These are phyloP conservation scores for Discoglossus pictus DNA, from an alignment of 2,797 vertebrate species.

Conservation along the genomic window DNA sequence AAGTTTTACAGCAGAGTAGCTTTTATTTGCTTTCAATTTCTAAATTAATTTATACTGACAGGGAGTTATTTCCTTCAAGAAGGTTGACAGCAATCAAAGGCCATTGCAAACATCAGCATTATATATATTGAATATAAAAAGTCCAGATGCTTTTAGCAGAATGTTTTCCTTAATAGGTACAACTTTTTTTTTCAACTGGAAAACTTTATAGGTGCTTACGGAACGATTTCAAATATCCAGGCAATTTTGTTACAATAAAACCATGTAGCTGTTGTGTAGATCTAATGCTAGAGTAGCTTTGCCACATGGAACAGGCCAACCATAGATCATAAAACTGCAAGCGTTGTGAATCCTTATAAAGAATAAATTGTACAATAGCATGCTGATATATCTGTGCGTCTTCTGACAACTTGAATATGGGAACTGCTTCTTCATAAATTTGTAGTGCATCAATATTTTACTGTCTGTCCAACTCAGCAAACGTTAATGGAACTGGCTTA, in stretches of 20 bases:
- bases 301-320: slow-evolving; percentile 2
- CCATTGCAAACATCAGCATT: no score
- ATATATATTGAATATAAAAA: background rate
- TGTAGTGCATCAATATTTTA: slow-evolving; percentile 30
- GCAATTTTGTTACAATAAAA: slow-evolving; percentile 7
- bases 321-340: slow-evolving; percentile 8
- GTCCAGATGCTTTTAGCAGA: background rate
- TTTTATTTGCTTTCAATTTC: no score
- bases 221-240: background rate
- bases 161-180: background rate
- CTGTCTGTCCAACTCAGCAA: slow-evolving; percentile 18
- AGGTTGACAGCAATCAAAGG: no score
- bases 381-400: background rate
- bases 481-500: slow-evolving; percentile 18
- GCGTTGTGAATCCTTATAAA: slow-evolving; percentile 7
- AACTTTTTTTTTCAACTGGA: background rate
- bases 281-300: background rate
- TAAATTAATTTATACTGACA: no score
- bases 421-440: slow-evolving; percentile 6
- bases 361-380: slow-evolving; percentile 18
- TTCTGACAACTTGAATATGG: slow-evolving; percentile 19
- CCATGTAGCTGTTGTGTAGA: background rate
- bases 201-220: background rate
- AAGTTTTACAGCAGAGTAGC: no score
- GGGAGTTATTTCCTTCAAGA: no score